phyloP scores from a whole-genome alignment of 2,797 vertebrate genomes.

The Hirundo rustica region DNA sequence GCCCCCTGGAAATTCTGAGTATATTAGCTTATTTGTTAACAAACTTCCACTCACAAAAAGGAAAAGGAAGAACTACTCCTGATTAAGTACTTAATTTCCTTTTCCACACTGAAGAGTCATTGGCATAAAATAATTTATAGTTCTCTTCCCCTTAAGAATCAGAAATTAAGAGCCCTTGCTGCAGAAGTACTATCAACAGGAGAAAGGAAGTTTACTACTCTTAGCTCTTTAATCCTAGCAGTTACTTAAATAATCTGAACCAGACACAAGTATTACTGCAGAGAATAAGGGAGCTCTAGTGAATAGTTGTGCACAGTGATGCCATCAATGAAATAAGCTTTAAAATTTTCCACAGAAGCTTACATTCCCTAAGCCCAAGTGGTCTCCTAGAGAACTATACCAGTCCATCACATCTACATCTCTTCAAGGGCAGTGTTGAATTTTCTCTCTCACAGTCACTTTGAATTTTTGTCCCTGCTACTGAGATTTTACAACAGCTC shows the following conservation, averaged over 20 bases:
- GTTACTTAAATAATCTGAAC: not conserved
- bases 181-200: not conserved
- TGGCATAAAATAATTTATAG: not conserved
- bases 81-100: constrained; percentile 16
- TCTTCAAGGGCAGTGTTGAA: not conserved
- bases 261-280: not conserved
- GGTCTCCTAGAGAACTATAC: not conserved
- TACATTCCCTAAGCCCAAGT: not conserved
- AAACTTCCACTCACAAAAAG: not conserved
- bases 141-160: not conserved
- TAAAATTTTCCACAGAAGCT: not conserved
- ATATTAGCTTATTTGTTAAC: not conserved
- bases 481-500: not conserved
- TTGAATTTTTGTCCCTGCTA: not conserved
- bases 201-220: not conserved
- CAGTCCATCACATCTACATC: not conserved
- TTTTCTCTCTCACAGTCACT: not conserved
- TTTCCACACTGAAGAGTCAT: not conserved
- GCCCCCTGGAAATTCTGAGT: not conserved
- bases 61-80: not conserved
- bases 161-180: constrained; percentile 7
- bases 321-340: not conserved
- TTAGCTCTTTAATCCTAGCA: not conserved
- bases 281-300: not conserved
- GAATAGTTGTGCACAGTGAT: not conserved